Base-by-base conservation (phyloP, 2,797 vertebrate genomes). In the Poeciliopsis paucimaculata region DNA sequence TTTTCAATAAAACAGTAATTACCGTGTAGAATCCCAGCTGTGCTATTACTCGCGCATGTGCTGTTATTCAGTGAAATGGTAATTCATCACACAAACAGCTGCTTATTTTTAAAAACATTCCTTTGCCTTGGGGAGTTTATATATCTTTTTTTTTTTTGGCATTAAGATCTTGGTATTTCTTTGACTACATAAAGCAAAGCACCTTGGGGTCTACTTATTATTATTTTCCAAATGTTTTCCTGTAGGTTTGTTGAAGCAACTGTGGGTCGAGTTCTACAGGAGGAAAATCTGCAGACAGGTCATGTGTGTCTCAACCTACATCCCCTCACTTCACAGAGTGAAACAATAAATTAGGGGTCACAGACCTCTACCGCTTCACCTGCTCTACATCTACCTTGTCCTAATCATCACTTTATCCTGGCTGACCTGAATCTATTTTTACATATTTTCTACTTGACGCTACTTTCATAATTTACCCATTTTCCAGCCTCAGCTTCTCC, bases 1-100 rank as follows among this genome's bases (percentile, higher is more conserved):
- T 93, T 93, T 93, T 90, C 89, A 92, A 92, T 94, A 90, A 91
- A 92, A 91, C 84, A 75, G 84, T 92, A 92, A 94, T 95, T 91
- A 92, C 88, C 5, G 87, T 76, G 90, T 13, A 34, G 90, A 93
- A 82, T 92, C 93, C 90, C 91, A 80, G 84, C 75, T 46, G 91
- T 88, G 82, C 88, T 80, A 91, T 94, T 93, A 87, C 79, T 72
- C 51, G 75, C 76, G 82, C 85, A 72, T 15, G 62, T 70, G 60
- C 68, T 85, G 89, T 89, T 90, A 88, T 79, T 82, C 85, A 85
- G 82, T 13, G 49, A 57, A 86, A 90, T 51, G 82, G 88, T 93
- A 88, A 94, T 94, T 92, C 87, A 94, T 94, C 90, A 90, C 87
- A 80, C 87, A 86, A 89, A 85, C 83, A 77, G 75, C 84, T 55